A percentile compares a stretch with the other conserved stretches of the same genome.
These are phyloP conservation scores for Coregonus suidteri DNA, from an alignment of 2,797 vertebrate genomes.

Conservation along the genomic window DNA sequence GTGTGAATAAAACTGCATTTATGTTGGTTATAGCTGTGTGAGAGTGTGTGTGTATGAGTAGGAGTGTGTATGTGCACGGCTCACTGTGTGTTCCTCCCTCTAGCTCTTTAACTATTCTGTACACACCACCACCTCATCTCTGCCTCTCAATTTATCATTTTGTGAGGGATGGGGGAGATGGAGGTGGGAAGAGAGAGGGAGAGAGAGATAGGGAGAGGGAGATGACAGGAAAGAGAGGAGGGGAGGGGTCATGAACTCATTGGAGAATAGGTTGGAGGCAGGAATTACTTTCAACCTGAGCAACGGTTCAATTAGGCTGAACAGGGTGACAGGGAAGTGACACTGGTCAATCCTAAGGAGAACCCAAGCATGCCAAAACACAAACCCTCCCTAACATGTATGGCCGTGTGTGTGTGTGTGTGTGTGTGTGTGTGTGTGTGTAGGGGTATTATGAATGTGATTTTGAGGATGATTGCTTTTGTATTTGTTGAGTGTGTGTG, in stretches of 20 bases:
- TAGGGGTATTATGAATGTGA: not conserved
- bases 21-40: conserved; percentile 9
- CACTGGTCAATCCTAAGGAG: not conserved
- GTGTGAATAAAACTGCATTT: not conserved
- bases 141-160: conserved; percentile 49
- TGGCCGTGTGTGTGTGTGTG: conserved; percentile 7
- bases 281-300: conserved; percentile 57
- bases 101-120: conserved; percentile 40
- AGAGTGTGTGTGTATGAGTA: conserved; percentile 10
- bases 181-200: conserved; percentile 14
- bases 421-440: not conserved
- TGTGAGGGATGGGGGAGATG: conserved; percentile 18
- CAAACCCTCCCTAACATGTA: not conserved
- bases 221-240: conserved; percentile 24
- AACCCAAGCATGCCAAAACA: not conserved
- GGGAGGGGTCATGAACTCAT: conserved; percentile 50
- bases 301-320: conserved; percentile 48
- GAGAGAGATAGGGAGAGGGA: conserved; percentile 27
- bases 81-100: conserved; percentile 10
- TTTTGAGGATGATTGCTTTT: not conserved
- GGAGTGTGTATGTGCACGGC: conserved; percentile 11
- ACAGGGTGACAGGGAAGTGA: conserved; percentile 24
- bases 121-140: conserved; percentile 43
- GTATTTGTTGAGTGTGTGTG: not conserved
- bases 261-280: conserved; percentile 54